phyloP scores from a whole-genome alignment of 2,113 vertebrate genomes.

The Pardalotus punctatus region DNA sequence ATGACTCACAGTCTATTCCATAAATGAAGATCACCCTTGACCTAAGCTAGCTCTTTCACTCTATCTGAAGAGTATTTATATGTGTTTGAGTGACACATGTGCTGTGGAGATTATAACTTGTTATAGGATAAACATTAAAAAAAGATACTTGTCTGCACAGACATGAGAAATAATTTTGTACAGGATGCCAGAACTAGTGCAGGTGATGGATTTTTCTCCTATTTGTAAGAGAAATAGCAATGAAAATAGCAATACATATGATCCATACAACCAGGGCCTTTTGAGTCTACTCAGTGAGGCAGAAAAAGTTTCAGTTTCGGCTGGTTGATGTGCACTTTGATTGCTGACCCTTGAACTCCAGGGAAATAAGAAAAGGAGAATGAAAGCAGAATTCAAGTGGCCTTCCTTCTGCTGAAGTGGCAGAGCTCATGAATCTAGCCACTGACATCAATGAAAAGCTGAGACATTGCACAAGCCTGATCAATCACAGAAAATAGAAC shows the following conservation, averaged over 20 bases:
- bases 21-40: not conserved
- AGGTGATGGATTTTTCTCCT: not conserved
- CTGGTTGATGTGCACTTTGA: constrained; percentile 17
- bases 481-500: constrained; percentile 34
- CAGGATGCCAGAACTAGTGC: not conserved
- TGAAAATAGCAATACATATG: not conserved
- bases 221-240: not conserved
- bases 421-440: constrained; percentile 20
- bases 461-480: constrained; percentile 31
- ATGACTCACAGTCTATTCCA: not conserved
- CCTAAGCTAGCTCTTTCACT: not conserved
- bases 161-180: not conserved
- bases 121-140: not conserved
- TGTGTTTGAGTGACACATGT: not conserved
- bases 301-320: constrained; percentile 29
- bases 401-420: not conserved
- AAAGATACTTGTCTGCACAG: not conserved
- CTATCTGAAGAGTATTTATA: not conserved
- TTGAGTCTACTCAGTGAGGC: not conserved
- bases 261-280: not conserved
- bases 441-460: constrained; percentile 69
- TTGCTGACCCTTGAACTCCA: constrained; percentile 31
- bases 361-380: constrained; percentile 47
- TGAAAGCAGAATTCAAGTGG: constrained; percentile 25
- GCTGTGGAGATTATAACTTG: not conserved